These are phyloP conservation scores for Scomber japonicus DNA, from an alignment of 2,113 vertebrate species.

Conservation along the genomic window DNA sequence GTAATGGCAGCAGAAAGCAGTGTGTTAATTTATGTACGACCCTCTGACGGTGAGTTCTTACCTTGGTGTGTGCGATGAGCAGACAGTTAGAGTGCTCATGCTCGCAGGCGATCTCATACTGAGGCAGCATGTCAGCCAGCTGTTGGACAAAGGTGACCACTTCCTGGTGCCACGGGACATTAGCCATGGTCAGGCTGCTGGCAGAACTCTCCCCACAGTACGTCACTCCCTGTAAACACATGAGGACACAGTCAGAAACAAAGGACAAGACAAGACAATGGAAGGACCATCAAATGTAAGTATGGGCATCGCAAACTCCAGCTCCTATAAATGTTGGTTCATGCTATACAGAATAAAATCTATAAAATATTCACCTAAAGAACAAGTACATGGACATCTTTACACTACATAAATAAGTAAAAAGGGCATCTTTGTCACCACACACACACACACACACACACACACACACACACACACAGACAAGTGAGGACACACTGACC, in stretches of 20 bases:
- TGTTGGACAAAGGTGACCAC: constrained; percentile 91
- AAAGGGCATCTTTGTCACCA: too few species aligned
- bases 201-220: constrained; percentile 96
- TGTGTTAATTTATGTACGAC: background rate
- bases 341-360: too few species aligned
- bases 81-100: constrained; percentile 97
- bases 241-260: background rate
- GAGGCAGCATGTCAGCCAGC: constrained; percentile 86
- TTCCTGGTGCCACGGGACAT: constrained; percentile 97
- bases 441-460: too few species aligned
- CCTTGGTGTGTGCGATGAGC: constrained; percentile 93
- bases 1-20: background rate
- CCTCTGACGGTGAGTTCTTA: constrained; percentile 59
- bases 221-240: constrained; percentile 90
- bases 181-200: constrained; percentile 96
- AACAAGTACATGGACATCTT: too few species aligned
- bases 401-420: too few species aligned
- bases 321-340: too few species aligned
- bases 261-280: background rate
- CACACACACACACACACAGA: too few species aligned
- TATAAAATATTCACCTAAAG: too few species aligned
- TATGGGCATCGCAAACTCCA: too few species aligned
- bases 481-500: too few species aligned
- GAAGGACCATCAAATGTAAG: too few species aligned
- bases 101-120: constrained; percentile 93